phyloP scores from a whole-genome alignment of 2,888 invertebrate species.

The Palloptera scutellata region DNA sequence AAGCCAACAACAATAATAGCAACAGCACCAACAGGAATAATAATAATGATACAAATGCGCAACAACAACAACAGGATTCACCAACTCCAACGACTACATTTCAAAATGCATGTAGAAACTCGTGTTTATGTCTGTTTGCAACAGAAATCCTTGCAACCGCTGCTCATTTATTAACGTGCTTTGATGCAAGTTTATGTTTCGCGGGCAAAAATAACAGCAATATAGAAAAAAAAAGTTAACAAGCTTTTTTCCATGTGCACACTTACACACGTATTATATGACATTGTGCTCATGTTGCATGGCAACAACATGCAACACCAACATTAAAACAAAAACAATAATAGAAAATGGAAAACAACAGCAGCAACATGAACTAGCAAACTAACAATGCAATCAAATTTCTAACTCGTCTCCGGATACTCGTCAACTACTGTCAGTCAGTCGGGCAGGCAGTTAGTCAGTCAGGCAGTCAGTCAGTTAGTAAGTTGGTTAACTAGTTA shows the following conservation, averaged over 20 bases:
- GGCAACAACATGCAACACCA: background rate
- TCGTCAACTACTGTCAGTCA: background rate
- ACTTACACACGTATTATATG: background rate
- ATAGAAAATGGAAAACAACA: background rate
- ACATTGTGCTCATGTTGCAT: background rate
- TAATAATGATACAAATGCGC: too few species aligned
- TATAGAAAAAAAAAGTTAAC: background rate
- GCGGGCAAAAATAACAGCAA: too few species aligned
- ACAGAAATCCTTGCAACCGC: too few species aligned
- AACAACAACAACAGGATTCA: too few species aligned
- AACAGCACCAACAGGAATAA: too few species aligned
- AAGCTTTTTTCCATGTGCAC: background rate
- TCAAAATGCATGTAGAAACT: too few species aligned
- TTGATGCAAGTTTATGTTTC: background rate
- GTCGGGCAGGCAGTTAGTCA: too few species aligned
- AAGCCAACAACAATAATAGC: too few species aligned
- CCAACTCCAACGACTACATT: too few species aligned
- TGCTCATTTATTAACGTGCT: slow-evolving; percentile 5
- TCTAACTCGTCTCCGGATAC: slow-evolving; percentile 1
- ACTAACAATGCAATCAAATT: slow-evolving; percentile 1
- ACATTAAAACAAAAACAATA: background rate
- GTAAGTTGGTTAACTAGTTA: too few species aligned
- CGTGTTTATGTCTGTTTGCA: too few species aligned
- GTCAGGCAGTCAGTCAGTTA: too few species aligned
- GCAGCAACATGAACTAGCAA: background rate